phyloP scores from a whole-genome alignment of 2,113 vertebrate genomes.

The Alouatta palliata region DNA sequence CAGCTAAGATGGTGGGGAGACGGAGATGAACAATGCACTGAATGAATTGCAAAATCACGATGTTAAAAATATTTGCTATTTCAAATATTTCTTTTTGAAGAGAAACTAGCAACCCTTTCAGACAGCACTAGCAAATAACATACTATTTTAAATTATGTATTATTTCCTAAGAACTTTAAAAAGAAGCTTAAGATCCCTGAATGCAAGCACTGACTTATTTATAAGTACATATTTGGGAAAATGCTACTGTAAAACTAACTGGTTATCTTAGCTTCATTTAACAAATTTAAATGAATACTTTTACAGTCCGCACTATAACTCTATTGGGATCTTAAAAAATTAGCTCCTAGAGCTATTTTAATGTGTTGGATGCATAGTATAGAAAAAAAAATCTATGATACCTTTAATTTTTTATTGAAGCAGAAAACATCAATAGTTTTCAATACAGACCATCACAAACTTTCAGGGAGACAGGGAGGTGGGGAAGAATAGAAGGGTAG shows the following conservation, averaged over 20 bases:
- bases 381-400: background rate
- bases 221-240: constrained; percentile 40
- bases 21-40: background rate
- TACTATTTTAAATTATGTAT: background rate
- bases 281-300: constrained; percentile 38
- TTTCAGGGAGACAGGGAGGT: background rate
- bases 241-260: background rate
- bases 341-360: constrained; percentile 14
- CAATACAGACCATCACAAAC: background rate
- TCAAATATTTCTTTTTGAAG: constrained; percentile 16
- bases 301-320: background rate
- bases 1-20: background rate
- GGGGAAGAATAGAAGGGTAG: background rate
- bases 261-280: constrained; percentile 47
- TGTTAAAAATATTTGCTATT: background rate
- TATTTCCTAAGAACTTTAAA: constrained; percentile 31
- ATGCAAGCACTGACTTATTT: constrained; percentile 3
- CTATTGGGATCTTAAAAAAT: constrained; percentile 7
- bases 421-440: background rate
- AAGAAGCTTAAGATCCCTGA: constrained; percentile 3
- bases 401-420: background rate
- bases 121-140: background rate
- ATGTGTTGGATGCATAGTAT: background rate
- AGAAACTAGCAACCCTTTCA: background rate
- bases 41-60: background rate